Base-by-base conservation (phyloP, 2,797 vertebrate genomes). In the Manis pentadactyla region DNA sequence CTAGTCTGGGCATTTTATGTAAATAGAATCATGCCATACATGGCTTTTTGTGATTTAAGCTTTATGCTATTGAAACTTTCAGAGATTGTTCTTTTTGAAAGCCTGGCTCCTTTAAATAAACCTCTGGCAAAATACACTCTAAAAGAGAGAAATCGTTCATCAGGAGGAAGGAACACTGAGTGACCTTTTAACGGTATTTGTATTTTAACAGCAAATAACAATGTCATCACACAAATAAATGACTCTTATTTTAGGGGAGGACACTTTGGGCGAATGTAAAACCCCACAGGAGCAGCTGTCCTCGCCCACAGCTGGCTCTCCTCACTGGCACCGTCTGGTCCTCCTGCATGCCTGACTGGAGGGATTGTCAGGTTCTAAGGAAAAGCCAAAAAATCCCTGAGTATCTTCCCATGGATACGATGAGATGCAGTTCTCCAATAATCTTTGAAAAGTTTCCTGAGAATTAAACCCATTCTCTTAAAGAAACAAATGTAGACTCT, bases 31-130 rank as follows among this genome's bases (percentile, higher is more conserved):
- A 55, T 55, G 29, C 15, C 42, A 51, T 42, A 82, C 2, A 6
- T 57, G 57, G 8, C 29, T 53, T 61, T 95, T 51, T 77, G 31
- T 66, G 68, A 78, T 61, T 59, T 79, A 87, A 85, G 39, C 75
- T 87, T 53, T 75, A 87, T 14, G 51, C 46, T 64, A 34, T 64
- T 69, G 64, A 90, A 66, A 92, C 46, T 79, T 49, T 90, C 69
- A 39, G 39, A 88, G 39, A 39, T 29, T 95, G 90, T 87, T 90
- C n/a, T 87, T 71, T 87, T 95, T 66, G 31, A 95, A 89, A 71
- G 74, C 11, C 82, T 94, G 59, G 18, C 46, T 95, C 59, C 85
- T 90, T 96, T 97, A 96, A 96, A 87, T 85, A 93, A 95, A 83
- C 57, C 51, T 97, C 57, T 82, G 37, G 71, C 81, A 64, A 95